Evolutionary conservation across 2,113 vertebrate species (phyloP).

Genomic region (Pachypanchax playfairii): DNA sequence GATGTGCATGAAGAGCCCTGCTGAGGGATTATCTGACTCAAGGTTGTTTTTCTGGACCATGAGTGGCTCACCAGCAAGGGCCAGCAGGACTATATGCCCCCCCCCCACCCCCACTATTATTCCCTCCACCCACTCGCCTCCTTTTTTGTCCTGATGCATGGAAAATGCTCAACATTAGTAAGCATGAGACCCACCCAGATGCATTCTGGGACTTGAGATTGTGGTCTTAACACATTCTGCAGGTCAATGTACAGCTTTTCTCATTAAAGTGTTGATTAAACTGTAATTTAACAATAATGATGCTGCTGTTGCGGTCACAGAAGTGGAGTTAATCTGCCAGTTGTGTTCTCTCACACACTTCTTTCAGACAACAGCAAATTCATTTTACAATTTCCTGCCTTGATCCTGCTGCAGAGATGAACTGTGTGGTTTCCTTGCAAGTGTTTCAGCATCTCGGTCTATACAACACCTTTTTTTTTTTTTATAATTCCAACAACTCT

Average conservation of each 20-base stretch:
- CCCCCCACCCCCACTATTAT: conserved; percentile 43
- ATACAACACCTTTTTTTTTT: conserved; percentile 17
- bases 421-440: conserved; percentile 9
- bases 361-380: conserved; percentile 20
- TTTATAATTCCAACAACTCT: conserved; percentile 31
- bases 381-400: conserved; percentile 11
- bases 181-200: conserved; percentile 12
- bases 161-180: conserved; percentile 32
- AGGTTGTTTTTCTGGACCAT: conserved; percentile 65
- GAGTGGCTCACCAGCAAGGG: conserved; percentile 55
- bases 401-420: neutral
- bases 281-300: conserved; percentile 26
- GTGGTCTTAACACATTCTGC: conserved; percentile 38
- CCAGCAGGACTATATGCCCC: conserved; percentile 60
- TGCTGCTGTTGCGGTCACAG: conserved; percentile 25
- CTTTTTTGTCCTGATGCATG: conserved; percentile 19
- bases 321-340: conserved; percentile 20
- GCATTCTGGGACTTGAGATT: conserved; percentile 39
- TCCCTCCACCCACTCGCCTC: conserved; percentile 47
- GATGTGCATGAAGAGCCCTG: conserved; percentile 55
- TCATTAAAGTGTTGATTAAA: conserved; percentile 27
- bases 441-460: conserved; percentile 16
- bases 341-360: conserved; percentile 5
- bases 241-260: conserved; percentile 8
- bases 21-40: conserved; percentile 65